Evolutionary conservation across 2,113 vertebrate genomes (phyloP), one percentile per base, ranked within the genome.

Genomic region (Antennarius striatus): DNA sequence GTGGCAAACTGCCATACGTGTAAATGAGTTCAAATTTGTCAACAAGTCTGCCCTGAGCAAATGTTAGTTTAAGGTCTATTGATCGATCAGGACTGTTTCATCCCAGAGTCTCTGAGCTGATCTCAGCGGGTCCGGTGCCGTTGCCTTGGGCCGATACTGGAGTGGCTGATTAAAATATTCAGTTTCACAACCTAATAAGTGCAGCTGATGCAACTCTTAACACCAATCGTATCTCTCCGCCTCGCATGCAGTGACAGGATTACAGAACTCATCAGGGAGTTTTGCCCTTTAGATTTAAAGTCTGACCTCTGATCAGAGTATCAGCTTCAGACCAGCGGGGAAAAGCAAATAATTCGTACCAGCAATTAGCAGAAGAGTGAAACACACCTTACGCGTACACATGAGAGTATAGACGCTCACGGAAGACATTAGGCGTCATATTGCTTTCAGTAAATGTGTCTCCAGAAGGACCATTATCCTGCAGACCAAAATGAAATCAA

Each of bases 181-280:
- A 73, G 53, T 1, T 0, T 47, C 59, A 47, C 61, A 76, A 66
- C 45, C 65, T 65, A 68, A 79, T 73, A 77, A 66, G 56, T 63
- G 63, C 68, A 52, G 63, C 74, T 59, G 75, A 85, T 69, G 71
- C 71, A 68, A 70, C 79, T 83, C 64, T 63, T n/a, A 54, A 79
- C 63, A 72, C 54, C 76, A 61, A 30, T 72, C 76, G 65, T 3
- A 12, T 36, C 32, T 4, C 16, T 51, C 17, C 17, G 42, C 0
- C 5, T 54, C 29, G 32, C 32, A 36, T 36, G 7, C 32, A 36
- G 32, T 29, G 57, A 56, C 28, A 58, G 67, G 64, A 75, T 79
- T 47, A 77, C 14, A 55, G 54, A 36, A 42, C 50, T 51, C 46
- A 51, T 54, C 10, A 2, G 52, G 56, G 59, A 58, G 54, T 45